Evolutionary conservation across 1,140 invertebrate genomes (phyloP).

Genomic region (Drosophila erecta): DNA sequence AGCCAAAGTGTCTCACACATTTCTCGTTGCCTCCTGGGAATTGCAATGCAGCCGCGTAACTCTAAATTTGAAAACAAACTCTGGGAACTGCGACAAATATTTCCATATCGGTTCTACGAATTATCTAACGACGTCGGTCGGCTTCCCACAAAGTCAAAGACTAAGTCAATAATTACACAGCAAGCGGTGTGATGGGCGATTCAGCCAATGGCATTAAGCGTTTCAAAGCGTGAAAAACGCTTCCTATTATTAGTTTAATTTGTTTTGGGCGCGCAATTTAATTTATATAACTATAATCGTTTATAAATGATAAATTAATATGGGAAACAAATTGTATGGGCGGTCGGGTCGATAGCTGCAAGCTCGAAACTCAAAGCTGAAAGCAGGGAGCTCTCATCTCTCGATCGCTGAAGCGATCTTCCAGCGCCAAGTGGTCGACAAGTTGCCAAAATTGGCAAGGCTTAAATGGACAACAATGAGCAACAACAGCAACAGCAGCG

Average conservation of each 20-base stretch:
- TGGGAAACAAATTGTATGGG: slow-evolving; percentile 79
- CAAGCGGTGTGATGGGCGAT: slow-evolving; percentile 13
- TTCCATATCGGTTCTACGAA: slow-evolving; percentile 43
- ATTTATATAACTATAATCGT: slow-evolving; percentile 83
- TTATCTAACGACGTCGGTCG: slow-evolving; percentile 20
- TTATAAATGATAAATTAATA: slow-evolving; percentile 84
- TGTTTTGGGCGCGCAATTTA: slow-evolving; percentile 81
- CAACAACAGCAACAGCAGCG: slow-evolving; percentile 25
- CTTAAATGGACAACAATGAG: slow-evolving; percentile 70
- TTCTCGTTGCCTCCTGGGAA: too few species aligned
- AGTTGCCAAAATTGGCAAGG: slow-evolving; percentile 81
- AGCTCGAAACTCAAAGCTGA: not conserved
- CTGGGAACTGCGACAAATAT: slow-evolving; percentile 1
- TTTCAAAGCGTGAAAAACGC: slow-evolving; percentile 73
- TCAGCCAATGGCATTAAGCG: slow-evolving; percentile 31
- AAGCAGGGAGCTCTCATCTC: slow-evolving; percentile 26
- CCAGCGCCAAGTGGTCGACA: slow-evolving; percentile 72
- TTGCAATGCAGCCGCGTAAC: too few species aligned
- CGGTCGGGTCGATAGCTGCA: slow-evolving; percentile 54
- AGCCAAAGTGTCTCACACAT: too few species aligned
- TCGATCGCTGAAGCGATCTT: slow-evolving; percentile 29
- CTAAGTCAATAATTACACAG: slow-evolving; percentile 73
- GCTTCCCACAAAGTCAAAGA: slow-evolving; percentile 53
- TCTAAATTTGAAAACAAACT: too few species aligned
- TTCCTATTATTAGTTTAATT: slow-evolving; percentile 83